Conservation (phyloP, 2,888 invertebrate species). For the Mylabris sibirica region DNA sequence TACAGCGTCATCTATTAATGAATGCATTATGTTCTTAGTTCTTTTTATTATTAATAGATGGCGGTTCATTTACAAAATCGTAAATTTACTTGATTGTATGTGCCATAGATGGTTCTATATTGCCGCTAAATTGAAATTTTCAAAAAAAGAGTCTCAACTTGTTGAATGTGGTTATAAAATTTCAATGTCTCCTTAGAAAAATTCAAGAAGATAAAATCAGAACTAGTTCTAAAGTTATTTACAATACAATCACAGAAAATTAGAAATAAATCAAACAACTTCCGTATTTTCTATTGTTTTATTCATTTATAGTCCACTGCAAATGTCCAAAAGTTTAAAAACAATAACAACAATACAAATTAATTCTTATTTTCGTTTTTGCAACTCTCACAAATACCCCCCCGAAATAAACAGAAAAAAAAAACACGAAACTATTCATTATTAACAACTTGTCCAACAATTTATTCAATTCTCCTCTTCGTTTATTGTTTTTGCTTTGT, state of each 20-base stretch:
- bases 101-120: neutral
- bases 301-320: slow-evolving; percentile 9
- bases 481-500: neutral
- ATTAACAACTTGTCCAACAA: neutral
- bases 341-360: neutral
- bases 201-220: neutral
- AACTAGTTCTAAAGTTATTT: neutral
- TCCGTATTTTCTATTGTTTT: slow-evolving; percentile 4
- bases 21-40: too few relatives aligned
- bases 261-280: slow-evolving; percentile 6
- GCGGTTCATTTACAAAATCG: too few relatives aligned
- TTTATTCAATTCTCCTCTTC: neutral
- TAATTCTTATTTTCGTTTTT: neutral
- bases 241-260: neutral
- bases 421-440: neutral
- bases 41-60: too few relatives aligned
- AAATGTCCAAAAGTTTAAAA: slow-evolving; percentile 3
- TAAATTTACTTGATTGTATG: too few relatives aligned
- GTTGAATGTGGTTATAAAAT: neutral
- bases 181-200: neutral
- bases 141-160: too few relatives aligned
- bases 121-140: neutral
- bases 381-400: neutral
- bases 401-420: neutral
- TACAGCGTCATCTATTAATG: too few relatives aligned